Conservation (phyloP, 1,140 invertebrate genomes). For the Camponotus pennsylvanicus region DNA sequence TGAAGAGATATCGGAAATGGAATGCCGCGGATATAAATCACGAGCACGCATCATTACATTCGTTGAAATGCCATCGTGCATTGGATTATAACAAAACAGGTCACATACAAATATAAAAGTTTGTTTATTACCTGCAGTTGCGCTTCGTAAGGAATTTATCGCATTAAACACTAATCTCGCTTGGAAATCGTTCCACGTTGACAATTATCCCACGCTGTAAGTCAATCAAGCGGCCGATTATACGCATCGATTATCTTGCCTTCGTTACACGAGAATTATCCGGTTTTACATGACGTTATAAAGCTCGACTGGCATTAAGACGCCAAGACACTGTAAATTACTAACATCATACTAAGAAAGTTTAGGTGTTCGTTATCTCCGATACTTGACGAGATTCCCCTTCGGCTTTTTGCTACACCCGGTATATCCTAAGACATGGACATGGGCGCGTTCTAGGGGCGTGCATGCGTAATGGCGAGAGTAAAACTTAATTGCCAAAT, state of each 20-base stretch:
- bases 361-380: slow-evolving; percentile 45
- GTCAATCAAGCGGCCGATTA: background rate
- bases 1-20: background rate
- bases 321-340: background rate
- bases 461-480: slow-evolving; percentile 63
- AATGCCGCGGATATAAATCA: background rate
- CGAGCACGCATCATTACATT: background rate
- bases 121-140: background rate
- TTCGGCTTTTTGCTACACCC: slow-evolving; percentile 59
- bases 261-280: slow-evolving; percentile 43
- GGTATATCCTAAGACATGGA: background rate
- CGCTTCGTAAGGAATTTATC: background rate
- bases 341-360: slow-evolving; percentile 42
- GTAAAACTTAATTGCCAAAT: slow-evolving; percentile 71
- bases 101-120: background rate
- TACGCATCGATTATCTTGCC: background rate
- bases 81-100: background rate
- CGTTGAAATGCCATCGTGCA: background rate
- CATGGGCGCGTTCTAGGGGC: slow-evolving; percentile 7
- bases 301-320: slow-evolving; percentile 12
- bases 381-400: slow-evolving; percentile 52
- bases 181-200: slow-evolving; percentile 22
- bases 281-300: slow-evolving; percentile 50
- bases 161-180: slow-evolving; percentile 13
- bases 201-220: background rate